Base-by-base conservation (phyloP, 2,797 vertebrate genomes). In the Taeniopygia guttata region DNA sequence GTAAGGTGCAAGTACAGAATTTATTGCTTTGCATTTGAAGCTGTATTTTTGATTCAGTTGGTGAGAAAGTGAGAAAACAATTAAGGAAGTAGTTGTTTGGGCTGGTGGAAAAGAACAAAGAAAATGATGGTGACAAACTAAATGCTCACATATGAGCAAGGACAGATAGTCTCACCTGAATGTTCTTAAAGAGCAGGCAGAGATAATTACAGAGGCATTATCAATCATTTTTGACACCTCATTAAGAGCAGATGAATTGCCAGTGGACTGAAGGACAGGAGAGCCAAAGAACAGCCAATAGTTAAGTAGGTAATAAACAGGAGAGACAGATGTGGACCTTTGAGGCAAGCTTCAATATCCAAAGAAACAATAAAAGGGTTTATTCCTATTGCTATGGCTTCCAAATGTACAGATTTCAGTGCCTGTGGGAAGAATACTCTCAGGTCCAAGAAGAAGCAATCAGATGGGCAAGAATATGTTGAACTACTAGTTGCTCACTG, bases 141-240 rank as follows among this genome's bases (percentile, higher is more conserved):
- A 95, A 87, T 87, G 38, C 64, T 92, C 29, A 30, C 17, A 43
- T 66, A 58, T 77, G 66, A 89, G 46, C 83, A 84, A 94, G 84
- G 85, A 59, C 87, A 89, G 58, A 95, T 58, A 88, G 83, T 93
- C 75, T 92, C 89, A 72, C 60, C 58, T 87, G 48, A 81, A 80
- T 72, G 56, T 89, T 95, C 83, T 95, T 94, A 93, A 96, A 94
- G 83, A 91, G 58, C 52, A 87, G 51, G 25, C 62, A 92, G 54
- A 87, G 64, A 87, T 81, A 87, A 86, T 93, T 78, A 85, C 70
- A 60, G 48, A 87, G 52, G 20, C 42, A 16, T 87, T 91, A 95
- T 93, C 89, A 89, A 94, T 96, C 78, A 94, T 95, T 97, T 96
- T 86, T 97, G 90, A 88, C 91, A 96, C 67, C 14, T 95, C 76